Percentiles rank a stretch among this genome's conserved stretches.
Evolutionary conservation across 1,140 invertebrate genomes (phyloP).

Genomic region (Zaprionus camerounensis): DNA sequence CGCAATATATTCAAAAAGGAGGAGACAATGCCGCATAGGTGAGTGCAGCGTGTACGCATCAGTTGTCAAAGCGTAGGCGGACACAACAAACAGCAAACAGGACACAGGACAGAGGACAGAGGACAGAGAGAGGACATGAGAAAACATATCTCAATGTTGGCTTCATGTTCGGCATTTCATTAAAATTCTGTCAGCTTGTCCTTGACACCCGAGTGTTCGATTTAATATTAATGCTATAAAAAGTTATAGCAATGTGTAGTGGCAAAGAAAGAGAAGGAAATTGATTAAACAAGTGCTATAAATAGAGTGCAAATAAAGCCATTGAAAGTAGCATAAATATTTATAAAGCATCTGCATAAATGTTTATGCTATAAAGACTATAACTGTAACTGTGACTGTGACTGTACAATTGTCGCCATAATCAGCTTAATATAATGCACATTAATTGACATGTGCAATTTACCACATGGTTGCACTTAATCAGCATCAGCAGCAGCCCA

Average conservation of each 20-base stretch:
- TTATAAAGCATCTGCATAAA: neutral
- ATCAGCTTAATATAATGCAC: conserved; percentile 26
- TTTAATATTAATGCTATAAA: neutral
- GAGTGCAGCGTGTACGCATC: conserved; percentile 24
- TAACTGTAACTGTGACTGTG: neutral
- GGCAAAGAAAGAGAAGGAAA: neutral
- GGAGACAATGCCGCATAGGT: conserved; percentile 89
- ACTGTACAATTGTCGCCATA: conserved; percentile 18
- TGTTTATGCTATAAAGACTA: neutral
- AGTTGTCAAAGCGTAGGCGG: conserved; percentile 8
- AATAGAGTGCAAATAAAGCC: neutral
- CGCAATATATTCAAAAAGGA: conserved; percentile 90
- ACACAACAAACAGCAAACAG: neutral
- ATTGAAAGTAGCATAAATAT: neutral
- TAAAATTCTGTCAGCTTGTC: neutral
- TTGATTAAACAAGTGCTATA: neutral
- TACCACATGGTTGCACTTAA: conserved; percentile 55
- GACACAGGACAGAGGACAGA: neutral
- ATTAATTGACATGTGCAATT: conserved; percentile 44
- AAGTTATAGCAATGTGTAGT: neutral
- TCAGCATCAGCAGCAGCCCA: conserved; percentile 12
- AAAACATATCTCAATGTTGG: neutral
- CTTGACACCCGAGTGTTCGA: neutral
- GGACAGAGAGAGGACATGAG: neutral
- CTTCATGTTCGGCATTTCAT: neutral